Evolutionary conservation across 1,140 invertebrate species (phyloP), one percentile per base, ranked within the genome.

Genomic region (Druon quercuslanigerum): DNA sequence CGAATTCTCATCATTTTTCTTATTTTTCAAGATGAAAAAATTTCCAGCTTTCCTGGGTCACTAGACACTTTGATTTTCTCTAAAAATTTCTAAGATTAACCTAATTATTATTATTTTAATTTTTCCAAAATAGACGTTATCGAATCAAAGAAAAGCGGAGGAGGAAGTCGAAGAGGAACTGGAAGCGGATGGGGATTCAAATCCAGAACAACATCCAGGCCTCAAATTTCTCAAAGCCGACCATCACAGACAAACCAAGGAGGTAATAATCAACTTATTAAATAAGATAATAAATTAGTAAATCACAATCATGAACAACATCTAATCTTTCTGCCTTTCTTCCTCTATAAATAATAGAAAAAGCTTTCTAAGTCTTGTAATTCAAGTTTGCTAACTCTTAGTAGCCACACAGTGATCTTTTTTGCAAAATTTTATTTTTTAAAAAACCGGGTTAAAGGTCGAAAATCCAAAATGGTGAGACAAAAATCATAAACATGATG

Each of bases 111-210:
- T 56, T 19, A 20, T 25, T 14, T 54, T 19, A 17, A 51, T 73
- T 40, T 16, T 50, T 17, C 75, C 77, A 13, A 60, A 72, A 12
- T 71, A 79, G 71, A 52, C 40, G 79, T 80, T 33, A 80, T 77
- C 40, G 82, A 86, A 19, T 74, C 85, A 20, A 71, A 73, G 52
- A 87, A 84, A 75, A 84, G 78, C 9, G 75, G 84, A 51, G 83
- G 84, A n/a, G 79, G 85, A 52, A 81, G 88, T n/a, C 74, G 82
- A 71, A 70, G 76, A 20, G 52, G 81, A 19, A 81, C 78, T 20
- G 78, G 81, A 25, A 75, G 82, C 73, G 82, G 83, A n/a, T 81
- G 73, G 6, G 71, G 73, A 4, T 80, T 81, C n/a, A 82, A 84
- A 16, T 75, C 79, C 3, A 82, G 82, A 73, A 71, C 79, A 5